Evolutionary conservation across 2,888 invertebrate genomes (phyloP).

Genomic region (Nebria salina): DNA sequence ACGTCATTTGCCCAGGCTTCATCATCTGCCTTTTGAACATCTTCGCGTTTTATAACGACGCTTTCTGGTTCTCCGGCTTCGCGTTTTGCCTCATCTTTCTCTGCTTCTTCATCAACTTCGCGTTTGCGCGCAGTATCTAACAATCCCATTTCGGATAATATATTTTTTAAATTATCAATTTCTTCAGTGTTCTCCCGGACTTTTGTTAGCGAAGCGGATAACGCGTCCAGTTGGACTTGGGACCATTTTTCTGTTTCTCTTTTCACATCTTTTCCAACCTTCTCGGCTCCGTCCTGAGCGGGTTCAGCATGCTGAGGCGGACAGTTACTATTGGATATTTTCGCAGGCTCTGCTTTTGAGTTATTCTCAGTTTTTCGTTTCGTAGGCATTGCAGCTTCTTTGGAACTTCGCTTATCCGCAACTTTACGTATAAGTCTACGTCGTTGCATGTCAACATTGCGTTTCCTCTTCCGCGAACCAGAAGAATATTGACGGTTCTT

Average conservation of each 20-base stretch:
- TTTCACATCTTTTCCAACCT: conserved; percentile 24
- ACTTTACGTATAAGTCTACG: neutral
- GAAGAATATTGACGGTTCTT: conserved; percentile 14
- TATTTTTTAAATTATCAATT: conserved; percentile 51
- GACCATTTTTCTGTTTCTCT: conserved; percentile 27
- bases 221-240: conserved; percentile 23
- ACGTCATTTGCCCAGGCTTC: conserved; percentile 18
- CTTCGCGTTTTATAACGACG: conserved; percentile 28
- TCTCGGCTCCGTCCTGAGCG: conserved; percentile 12
- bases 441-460: conserved; percentile 17
- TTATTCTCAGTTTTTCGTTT: conserved; percentile 17
- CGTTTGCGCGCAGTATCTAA: conserved; percentile 49
- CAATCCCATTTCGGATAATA: conserved; percentile 52
- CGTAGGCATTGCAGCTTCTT: neutral
- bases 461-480: conserved; percentile 20
- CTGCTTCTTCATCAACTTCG: conserved; percentile 28
- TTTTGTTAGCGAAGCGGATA: conserved; percentile 25
- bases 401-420: neutral
- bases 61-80: neutral
- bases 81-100: conserved; percentile 38
- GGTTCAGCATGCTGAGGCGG: conserved; percentile 37
- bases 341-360: conserved; percentile 9
- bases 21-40: conserved; percentile 17
- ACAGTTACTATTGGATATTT: conserved; percentile 17
- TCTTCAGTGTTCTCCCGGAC: conserved; percentile 49